These are phyloP conservation scores for Psittacula echo DNA, from an alignment of 2,797 vertebrate species.

Conservation along the genomic window DNA sequence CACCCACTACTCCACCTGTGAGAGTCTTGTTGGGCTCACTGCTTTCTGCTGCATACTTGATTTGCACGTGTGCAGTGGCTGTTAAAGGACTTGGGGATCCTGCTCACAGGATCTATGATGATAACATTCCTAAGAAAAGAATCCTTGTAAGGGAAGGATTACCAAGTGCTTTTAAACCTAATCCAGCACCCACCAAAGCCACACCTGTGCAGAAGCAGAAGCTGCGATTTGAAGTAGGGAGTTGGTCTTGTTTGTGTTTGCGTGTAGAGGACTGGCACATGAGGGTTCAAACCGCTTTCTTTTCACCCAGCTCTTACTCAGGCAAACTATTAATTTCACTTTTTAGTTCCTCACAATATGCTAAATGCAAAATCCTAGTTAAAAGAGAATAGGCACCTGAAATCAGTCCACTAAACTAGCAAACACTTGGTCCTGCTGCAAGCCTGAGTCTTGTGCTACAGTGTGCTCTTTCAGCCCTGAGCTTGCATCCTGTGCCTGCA, in stretches of 20 bases:
- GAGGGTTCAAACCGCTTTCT: fast-evolving
- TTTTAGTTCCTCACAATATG: background rate
- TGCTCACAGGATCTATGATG: background rate
- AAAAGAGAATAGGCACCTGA: background rate
- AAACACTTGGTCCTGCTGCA: background rate
- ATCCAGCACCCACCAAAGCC: background rate
- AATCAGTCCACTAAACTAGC: background rate
- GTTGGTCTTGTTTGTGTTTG: background rate
- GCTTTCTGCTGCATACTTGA: background rate
- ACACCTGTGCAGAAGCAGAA: background rate
- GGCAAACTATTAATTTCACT: background rate
- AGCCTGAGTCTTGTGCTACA: background rate
- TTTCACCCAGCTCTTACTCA: background rate
- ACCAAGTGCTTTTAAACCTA: background rate
- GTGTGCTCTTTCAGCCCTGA: background rate
- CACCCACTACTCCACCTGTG: background rate
- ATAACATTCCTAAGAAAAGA: background rate
- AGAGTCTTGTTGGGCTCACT: background rate
- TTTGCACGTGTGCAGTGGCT: background rate
- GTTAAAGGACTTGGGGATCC: background rate
- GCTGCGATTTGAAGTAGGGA: background rate
- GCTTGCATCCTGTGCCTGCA: background rate
- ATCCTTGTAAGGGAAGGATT: background rate
- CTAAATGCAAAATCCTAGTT: background rate
- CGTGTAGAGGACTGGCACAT: background rate